Evolutionary conservation across 2,113 vertebrate genomes (phyloP).

Genomic region (Anguilla rostrata): DNA sequence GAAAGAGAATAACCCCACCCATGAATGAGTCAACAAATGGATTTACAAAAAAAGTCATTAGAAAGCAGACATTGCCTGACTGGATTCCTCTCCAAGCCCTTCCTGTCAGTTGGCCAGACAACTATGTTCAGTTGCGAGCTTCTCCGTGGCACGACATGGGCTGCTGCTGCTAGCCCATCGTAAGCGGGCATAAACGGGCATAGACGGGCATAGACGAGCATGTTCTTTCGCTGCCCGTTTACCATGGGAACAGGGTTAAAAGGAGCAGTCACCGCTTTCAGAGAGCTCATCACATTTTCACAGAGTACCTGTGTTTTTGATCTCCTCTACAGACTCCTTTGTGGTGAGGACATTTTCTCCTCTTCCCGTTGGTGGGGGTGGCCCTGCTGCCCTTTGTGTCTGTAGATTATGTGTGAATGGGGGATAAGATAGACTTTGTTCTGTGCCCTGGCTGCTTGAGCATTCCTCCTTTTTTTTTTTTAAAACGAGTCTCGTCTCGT

Average conservation of each 20-base stretch:
- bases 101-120: neutral
- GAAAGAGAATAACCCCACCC: neutral
- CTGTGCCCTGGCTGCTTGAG: neutral
- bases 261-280: neutral
- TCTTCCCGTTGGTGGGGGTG: too few species aligned
- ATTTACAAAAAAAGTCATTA: neutral
- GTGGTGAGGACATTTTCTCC: neutral
- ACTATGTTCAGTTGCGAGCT: neutral
- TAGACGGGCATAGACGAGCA: too few species aligned
- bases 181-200: too few species aligned
- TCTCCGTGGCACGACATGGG: neutral
- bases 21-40: neutral
- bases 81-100: neutral
- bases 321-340: neutral
- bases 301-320: constrained; percentile 1
- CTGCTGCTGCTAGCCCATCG: too few species aligned
- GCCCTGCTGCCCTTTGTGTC: neutral
- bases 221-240: neutral
- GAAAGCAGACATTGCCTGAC: neutral
- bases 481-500: neutral
- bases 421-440: neutral
- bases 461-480: neutral
- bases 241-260: neutral
- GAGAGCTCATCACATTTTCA: neutral
- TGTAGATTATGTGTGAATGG: neutral